phyloP scores from a whole-genome alignment of 2,888 invertebrate genomes.

The Pterobdella sp. region DNA sequence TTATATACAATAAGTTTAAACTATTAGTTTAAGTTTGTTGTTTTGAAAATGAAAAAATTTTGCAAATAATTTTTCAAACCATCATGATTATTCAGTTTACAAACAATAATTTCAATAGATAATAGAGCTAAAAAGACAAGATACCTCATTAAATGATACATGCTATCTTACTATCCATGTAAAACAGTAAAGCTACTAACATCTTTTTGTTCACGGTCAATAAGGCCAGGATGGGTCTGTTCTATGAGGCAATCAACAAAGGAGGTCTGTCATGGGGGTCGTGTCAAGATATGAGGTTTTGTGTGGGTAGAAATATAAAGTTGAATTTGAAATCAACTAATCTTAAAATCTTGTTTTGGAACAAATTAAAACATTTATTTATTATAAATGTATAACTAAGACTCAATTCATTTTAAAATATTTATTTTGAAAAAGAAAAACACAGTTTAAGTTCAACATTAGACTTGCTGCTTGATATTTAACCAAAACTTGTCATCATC shows the following conservation, averaged over 20 bases:
- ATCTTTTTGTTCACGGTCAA: slow-evolving; percentile 53
- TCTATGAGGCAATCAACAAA: slow-evolving; percentile 92
- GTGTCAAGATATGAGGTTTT: slow-evolving; percentile 23
- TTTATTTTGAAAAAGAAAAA: background rate
- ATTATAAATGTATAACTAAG: background rate
- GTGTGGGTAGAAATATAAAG: background rate
- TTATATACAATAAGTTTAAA: too few species aligned
- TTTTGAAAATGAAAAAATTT: too few species aligned
- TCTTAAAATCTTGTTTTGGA: background rate
- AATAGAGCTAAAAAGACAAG: background rate
- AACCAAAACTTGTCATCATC: background rate
- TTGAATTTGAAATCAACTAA: background rate
- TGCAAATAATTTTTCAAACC: too few species aligned
- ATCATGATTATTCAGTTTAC: too few species aligned
- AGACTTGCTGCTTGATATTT: background rate
- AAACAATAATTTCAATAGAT: background rate
- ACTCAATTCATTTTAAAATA: background rate
- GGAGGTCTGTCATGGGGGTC: slow-evolving; percentile 61
- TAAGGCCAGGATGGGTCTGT: slow-evolving; percentile 88
- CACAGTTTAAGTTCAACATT: background rate
- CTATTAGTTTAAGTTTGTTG: too few species aligned
- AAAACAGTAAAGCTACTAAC: slow-evolving; percentile 43
- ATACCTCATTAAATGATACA: background rate
- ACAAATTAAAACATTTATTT: background rate
- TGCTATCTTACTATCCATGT: background rate